Base-by-base conservation (phyloP, 2,797 vertebrate genomes). In the Sitta carolinensis region DNA sequence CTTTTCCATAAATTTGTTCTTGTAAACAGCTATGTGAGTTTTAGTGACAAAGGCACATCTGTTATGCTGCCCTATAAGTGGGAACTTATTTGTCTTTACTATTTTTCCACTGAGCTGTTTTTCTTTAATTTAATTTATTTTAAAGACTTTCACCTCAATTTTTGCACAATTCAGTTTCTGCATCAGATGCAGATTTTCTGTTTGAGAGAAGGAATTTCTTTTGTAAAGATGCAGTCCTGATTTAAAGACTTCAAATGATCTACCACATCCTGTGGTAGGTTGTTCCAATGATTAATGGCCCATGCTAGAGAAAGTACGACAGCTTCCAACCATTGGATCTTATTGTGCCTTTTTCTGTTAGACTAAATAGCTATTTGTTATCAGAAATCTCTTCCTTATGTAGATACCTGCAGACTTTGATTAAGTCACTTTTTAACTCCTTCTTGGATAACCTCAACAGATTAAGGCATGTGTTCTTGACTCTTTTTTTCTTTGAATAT, bases 311-410 rank as follows among this genome's bases (percentile, higher is more conserved):
- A 95, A 94, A 92, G 79, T 95, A 93, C 77, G 0, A 90, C 91
- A 94, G 87, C 80, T 78, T 93, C 93, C 83, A 93, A 86, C 94
- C 80, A 88, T 30, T 93, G 91, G 84, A 81, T 91, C 73, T 94
- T 81, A 84, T 83, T 94, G 87, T 93, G 85, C 89, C 77, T 95
- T 96, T 88, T 95, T 79, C 87, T 79, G 59, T 94, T 93, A 63
- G 63, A 82, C 95, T 94, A 88, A 94, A 86, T 75, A 95, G 89
- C 91, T 93, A 73, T 96, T 91, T 91, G 83, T 94, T 95, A 94
- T 93, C 93, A 95, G 91, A 94, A 96, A 96, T 96, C 89, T 96
- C 85, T 86, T 95, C 91, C 89, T 88, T 95, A 95, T 93, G 91
- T 84, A 96, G 94, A 94, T 95, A 95, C 57, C 52, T 91, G 59